Conservation (phyloP, 2,888 invertebrate genomes). For the Drosophila pseudotakahashii region DNA sequence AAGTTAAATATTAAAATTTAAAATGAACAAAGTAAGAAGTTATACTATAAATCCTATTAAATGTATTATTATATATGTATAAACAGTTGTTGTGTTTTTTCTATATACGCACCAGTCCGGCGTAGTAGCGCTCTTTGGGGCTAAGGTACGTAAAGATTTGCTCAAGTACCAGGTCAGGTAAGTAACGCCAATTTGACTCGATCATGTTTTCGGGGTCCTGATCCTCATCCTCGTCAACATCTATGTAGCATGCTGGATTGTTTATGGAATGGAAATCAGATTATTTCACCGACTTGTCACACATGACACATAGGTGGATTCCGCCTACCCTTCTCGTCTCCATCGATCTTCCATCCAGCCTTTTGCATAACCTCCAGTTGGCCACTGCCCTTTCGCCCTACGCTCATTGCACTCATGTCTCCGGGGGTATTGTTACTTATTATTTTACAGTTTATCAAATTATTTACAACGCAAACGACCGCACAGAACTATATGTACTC, state of each 20-base stretch:
- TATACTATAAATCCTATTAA: not conserved
- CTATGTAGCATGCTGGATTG: conserved; percentile 85
- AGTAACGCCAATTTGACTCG: conserved; percentile 86
- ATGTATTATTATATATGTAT: no score
- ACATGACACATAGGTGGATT: no score
- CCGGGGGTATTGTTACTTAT: conserved; percentile 4
- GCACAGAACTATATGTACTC: conserved; percentile 62
- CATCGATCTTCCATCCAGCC: conserved; percentile 77
- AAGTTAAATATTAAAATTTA: no score
- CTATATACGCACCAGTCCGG: conserved; percentile 87
- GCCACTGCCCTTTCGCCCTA: conserved; percentile 55
- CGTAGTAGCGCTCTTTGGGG: conserved; percentile 89
- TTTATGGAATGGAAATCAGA: not conserved
- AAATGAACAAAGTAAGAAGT: no score
- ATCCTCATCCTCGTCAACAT: conserved; percentile 83
- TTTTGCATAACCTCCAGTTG: conserved; percentile 63
- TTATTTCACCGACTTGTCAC: not conserved
- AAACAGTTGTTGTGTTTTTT: not conserved
- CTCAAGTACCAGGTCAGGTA: conserved; percentile 91
- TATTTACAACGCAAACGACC: conserved; percentile 59
- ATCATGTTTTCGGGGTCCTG: conserved; percentile 74
- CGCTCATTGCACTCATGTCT: conserved; percentile 50
- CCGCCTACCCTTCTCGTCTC: conserved; percentile 69
- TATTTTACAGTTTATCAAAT: conserved; percentile 19
- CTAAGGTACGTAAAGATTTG: conserved; percentile 89